Conservation (phyloP, 2,888 invertebrate genomes). For the Dryocosmus kuriphilus region DNA sequence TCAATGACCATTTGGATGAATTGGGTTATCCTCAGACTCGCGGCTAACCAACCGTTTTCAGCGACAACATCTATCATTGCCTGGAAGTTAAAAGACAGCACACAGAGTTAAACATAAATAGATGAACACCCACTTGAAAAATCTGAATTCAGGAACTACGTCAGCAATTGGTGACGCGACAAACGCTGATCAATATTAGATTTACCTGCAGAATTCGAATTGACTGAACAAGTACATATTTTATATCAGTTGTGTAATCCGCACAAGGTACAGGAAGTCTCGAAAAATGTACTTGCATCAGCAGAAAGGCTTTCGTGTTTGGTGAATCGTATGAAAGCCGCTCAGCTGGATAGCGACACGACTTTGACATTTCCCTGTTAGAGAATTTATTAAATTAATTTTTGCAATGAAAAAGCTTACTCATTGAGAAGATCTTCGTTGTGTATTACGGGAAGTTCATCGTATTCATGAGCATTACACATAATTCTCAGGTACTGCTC, state of each 20-base stretch:
- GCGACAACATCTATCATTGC: slow-evolving; percentile 97
- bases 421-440: slow-evolving; percentile 97
- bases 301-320: slow-evolving; percentile 94
- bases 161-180: no score
- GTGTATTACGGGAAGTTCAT: slow-evolving; percentile 96
- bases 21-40: slow-evolving; percentile 87
- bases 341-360: slow-evolving; percentile 86
- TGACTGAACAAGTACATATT: slow-evolving; percentile 97
- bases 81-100: no score
- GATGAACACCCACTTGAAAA: no score
- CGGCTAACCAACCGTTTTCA: slow-evolving; percentile 92
- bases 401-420: slow-evolving; percentile 79
- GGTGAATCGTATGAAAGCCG: slow-evolving; percentile 91
- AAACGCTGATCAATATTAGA: no score
- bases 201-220: slow-evolving; percentile 93
- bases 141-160: no score
- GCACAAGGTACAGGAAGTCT: slow-evolving; percentile 90
- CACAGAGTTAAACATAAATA: no score
- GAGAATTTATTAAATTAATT: slow-evolving; percentile 35
- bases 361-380: slow-evolving; percentile 88
- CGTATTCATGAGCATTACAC: slow-evolving; percentile 92
- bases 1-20: slow-evolving; percentile 95
- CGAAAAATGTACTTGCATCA: slow-evolving; percentile 97
- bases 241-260: slow-evolving; percentile 97
- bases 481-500: slow-evolving; percentile 86